phyloP scores from a whole-genome alignment of 2,888 invertebrate genomes.

The Lottia gigantea region DNA sequence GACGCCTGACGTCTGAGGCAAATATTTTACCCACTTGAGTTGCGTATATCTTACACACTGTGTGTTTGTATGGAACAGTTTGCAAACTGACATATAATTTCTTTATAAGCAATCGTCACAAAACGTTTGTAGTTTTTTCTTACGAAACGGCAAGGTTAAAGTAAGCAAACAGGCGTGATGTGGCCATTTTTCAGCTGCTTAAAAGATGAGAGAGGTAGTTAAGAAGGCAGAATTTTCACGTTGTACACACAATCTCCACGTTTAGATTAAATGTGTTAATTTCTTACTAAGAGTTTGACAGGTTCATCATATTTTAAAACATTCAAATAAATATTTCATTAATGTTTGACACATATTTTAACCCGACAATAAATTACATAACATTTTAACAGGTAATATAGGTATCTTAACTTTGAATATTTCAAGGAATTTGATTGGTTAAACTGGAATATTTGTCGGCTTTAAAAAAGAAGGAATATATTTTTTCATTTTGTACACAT shows the following conservation, averaged over 20 bases:
- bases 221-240: not conserved
- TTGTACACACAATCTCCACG: not conserved
- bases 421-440: no score
- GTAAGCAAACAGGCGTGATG: slow-evolving; percentile 8
- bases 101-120: not conserved
- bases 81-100: not conserved
- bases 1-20: not conserved
- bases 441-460: no score
- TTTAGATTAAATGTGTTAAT: not conserved
- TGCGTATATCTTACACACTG: not conserved
- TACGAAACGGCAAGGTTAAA: not conserved
- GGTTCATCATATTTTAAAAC: not conserved
- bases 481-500: no score
- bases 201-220: not conserved
- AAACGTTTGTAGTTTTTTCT: not conserved
- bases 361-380: no score
- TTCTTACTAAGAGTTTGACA: not conserved
- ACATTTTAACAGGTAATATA: no score
- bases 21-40: not conserved
- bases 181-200: not conserved
- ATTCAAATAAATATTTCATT: no score
- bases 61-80: not conserved
- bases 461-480: no score
- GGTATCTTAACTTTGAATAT: no score
- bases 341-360: no score